phyloP scores from a whole-genome alignment of 2,888 invertebrate species.

The Agonum fuliginosum region DNA sequence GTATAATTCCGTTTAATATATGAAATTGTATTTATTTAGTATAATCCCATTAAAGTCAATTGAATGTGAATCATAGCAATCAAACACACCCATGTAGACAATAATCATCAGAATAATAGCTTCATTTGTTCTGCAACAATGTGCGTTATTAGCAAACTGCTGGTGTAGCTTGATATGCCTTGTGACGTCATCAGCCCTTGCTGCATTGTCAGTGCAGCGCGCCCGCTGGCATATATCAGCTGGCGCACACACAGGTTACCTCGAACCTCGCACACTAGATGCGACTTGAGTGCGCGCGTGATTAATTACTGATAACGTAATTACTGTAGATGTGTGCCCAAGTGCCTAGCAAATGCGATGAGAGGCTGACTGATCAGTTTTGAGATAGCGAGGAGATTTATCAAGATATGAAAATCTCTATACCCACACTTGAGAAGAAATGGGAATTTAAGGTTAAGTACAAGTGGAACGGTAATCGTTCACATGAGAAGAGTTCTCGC shows the following conservation, averaged over 20 bases:
- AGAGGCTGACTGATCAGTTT: slow-evolving; percentile 44
- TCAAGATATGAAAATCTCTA: background rate
- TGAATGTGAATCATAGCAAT: too few relatives aligned
- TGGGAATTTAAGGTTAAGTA: slow-evolving; percentile 16
- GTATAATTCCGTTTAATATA: too few relatives aligned
- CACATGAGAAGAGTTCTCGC: too few relatives aligned
- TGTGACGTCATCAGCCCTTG: too few relatives aligned
- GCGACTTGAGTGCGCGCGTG: slow-evolving; percentile 38
- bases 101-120: background rate
- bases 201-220: too few relatives aligned
- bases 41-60: too few relatives aligned
- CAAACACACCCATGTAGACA: background rate
- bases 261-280: background rate
- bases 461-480: too few relatives aligned
- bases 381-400: slow-evolving; percentile 26
- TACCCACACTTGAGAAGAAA: background rate
- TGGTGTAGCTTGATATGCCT: background rate
- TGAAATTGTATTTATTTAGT: too few relatives aligned
- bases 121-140: slow-evolving; percentile 2
- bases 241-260: slow-evolving; percentile 2
- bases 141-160: slow-evolving; percentile 3
- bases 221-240: slow-evolving; percentile 5
- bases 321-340: slow-evolving; percentile 45
- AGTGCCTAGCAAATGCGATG: slow-evolving; percentile 29
- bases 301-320: slow-evolving; percentile 50